Evolutionary conservation across 2,797 vertebrate species (phyloP), one percentile per base, ranked within the genome.

Genomic region (Malacoctenus gilli): DNA sequence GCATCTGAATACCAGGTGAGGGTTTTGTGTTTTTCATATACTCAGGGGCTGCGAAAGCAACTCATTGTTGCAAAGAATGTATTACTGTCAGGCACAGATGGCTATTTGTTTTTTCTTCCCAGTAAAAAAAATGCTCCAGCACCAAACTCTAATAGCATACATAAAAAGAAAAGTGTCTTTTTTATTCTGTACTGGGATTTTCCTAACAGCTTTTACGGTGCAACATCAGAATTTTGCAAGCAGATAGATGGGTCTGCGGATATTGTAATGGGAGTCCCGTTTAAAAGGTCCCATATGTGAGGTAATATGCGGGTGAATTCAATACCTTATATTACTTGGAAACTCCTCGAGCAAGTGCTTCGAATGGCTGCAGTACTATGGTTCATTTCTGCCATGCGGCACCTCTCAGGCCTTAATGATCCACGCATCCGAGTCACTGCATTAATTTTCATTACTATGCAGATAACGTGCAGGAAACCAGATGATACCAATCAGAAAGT

Each of bases 331-430:
- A 15, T 14, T 46, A 64, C 58, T 44, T 15, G 60, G 6, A 53
- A 23, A 54, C 25, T 48, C 51, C 44, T 49, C 47, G 47, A 25
- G 11, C 8, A 39, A 20, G 32, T 9, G 22, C 11, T 42, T 65
- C 4, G 20, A 30, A 42, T 46, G 40, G 9, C 47, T 41, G 23
- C 22, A 42, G 34, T 31, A 62, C 39, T 73, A 43, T 58, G 59
- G 35, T 68, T 77, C 9, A 42, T 68, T 80, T 68, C 30, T 68
- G 21, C 36, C 30, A 30, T 23, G 21, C 18, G 59, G n/a, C 49
- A 61, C 55, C 40, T 55, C n/a, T n/a, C 20, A 47, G 21, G 12
- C 21, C 48, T 12, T 55, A 31, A 22, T 54, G 42, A 64, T 36
- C 47, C 40, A 38, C 5, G 23, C 22, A 8, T 38, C 59, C 19